These are phyloP conservation scores for Drosophila quinaria DNA, from an alignment of 2,888 invertebrate genomes.

Conservation along the genomic window DNA sequence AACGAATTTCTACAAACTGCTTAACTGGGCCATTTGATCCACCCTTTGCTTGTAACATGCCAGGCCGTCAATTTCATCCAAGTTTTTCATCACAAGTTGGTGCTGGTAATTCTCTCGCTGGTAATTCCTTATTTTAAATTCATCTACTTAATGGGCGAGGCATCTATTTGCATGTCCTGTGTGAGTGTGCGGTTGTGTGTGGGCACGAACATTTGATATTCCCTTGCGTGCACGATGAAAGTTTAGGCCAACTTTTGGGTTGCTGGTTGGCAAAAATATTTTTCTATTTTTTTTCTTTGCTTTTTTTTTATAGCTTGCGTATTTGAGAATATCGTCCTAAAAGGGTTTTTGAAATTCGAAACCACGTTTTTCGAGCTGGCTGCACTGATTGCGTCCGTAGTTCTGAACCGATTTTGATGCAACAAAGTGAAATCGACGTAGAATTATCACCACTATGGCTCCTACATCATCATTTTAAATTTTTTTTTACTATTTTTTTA, in stretches of 20 bases:
- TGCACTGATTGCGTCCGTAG: too few species aligned
- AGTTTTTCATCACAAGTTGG: constrained; percentile 26
- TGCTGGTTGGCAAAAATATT: too few species aligned
- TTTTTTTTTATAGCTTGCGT: too few species aligned
- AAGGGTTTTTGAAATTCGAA: too few species aligned
- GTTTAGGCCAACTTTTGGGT: constrained; percentile 58
- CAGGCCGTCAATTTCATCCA: constrained; percentile 8
- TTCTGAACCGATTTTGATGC: too few species aligned
- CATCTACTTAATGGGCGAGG: constrained; percentile 61
- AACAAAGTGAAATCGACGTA: too few species aligned
- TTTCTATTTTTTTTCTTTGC: too few species aligned
- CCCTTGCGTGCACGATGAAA: constrained; percentile 69
- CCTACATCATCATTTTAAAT: too few species aligned
- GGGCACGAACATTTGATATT: constrained; percentile 18
- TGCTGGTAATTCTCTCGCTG: constrained; percentile 28
- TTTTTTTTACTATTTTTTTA: too few species aligned
- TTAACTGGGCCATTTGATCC: constrained; percentile 43
- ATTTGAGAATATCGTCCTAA: too few species aligned
- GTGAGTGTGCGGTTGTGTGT: neutral
- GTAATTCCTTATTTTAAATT: constrained; percentile 60
- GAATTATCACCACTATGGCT: too few species aligned
- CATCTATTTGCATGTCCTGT: constrained; percentile 12
- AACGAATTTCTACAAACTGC: constrained; percentile 49
- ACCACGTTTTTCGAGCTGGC: too few species aligned
- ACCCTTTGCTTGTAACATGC: constrained; percentile 34